Evolutionary conservation across 2,113 vertebrate genomes (phyloP), one percentile per base, ranked within the genome.

Genomic region (Ammodytes dubius): DNA sequence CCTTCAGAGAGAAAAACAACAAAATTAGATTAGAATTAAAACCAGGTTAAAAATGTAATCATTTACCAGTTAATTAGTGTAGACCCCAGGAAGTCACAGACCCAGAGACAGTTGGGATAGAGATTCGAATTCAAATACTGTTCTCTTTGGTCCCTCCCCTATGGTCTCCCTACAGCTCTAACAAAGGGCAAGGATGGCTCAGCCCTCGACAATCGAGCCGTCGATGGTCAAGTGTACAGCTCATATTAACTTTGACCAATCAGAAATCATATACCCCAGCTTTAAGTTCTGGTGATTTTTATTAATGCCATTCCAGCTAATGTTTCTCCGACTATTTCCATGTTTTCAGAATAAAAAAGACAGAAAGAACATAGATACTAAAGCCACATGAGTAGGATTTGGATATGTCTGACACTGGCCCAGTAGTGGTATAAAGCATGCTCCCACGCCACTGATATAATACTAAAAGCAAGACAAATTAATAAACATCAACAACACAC

Each of bases 1-100:
- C 72, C 91, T 12, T 84, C 89, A 84, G 74, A 56, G 68, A 79
- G 15, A 74, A 40, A 86, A 47, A 15, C 11, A 66, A 59, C 6
- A 74, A 53, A 53, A 57, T 19, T 6, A 40, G 0, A 57, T 66
- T 60, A n/a, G 7, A 46, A 56, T 45, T 7, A 7, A 61, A 60
- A 45, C 4, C 42, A 19, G 39, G 0, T 43, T 42, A 7, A 40
- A 75, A 14, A 53, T 40, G 2, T 27, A 27, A 27, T 27, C 27
- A 53, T 59, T 59, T 15, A 56, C 0, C n/a, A 74, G 8, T 19
- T 8, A 71, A 47, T 14, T 1, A 66, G 1, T 12, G 27, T 14
- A 71, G 14, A 47, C 4, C 4, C 12, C 7, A 63, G 35, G 9
- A 43, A 42, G 59, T 40, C n/a, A 53, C 15, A 19, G 39, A 6